phyloP scores from a whole-genome alignment of 2,113 vertebrate genomes.

The Trogon melanurus region DNA sequence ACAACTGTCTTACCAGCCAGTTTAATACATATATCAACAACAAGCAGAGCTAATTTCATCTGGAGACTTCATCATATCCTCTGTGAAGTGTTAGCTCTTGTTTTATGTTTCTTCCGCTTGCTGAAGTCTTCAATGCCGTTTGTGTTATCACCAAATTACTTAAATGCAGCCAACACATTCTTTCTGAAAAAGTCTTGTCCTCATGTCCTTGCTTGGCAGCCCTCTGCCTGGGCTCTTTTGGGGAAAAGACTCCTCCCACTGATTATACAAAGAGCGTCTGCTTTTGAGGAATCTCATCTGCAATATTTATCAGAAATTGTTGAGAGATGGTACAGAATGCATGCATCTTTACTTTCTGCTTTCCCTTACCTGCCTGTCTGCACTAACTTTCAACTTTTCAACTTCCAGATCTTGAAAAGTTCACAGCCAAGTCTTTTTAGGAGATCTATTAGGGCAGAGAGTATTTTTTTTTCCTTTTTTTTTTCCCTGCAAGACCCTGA shows the following conservation, averaged over 20 bases:
- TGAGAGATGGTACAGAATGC: not conserved
- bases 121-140: not conserved
- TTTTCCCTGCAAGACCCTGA: not conserved
- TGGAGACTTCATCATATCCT: not conserved
- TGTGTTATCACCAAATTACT: not conserved
- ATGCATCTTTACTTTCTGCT: not conserved
- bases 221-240: not conserved
- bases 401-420: not conserved
- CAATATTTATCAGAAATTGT: not conserved
- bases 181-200: not conserved
- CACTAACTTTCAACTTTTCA: not conserved
- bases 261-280: not conserved
- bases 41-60: not conserved
- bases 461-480: not conserved
- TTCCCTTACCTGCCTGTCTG: not conserved
- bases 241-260: not conserved
- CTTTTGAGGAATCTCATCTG: not conserved
- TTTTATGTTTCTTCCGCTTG: not conserved
- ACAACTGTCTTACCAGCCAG: not conserved
- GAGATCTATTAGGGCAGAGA: not conserved
- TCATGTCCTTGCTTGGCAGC: not conserved
- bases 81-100: not conserved
- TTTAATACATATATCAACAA: not conserved
- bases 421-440: not conserved
- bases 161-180: not conserved